Evolutionary conservation across 2,888 invertebrate genomes (phyloP), one percentile per base, ranked within the genome.

Genomic region (Taphrorychus bicolor): DNA sequence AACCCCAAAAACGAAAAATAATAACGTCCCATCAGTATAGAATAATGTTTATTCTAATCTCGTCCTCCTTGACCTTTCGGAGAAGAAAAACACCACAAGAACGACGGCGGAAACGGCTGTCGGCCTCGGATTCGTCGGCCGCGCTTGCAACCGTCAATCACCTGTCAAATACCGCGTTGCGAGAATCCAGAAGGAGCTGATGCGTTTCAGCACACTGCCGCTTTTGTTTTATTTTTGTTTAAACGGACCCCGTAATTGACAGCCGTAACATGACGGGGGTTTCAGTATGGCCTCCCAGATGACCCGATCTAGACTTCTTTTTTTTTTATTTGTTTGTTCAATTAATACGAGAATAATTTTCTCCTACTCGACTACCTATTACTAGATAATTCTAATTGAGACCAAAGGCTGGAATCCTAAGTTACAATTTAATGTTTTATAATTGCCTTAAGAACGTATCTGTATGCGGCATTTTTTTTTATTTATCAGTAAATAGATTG

Each of bases 61-160:
- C 32, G 11, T 32, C 32, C 32, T 32, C 32, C 32, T 32, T 32
- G 32, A 32, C 32, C 32, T 32, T 32, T 32, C 32, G 32, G 32
- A 32, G 32, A 32, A 32, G 24, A 23, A 23, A 11, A 32, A 32
- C 7, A 32, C 7, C 32, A 32, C 7, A 32, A 32, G 32, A 32
- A 11, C 32, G 48, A 5, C 17, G 48, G 14, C 64, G 66, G 61
- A 66, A 66, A 49, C 56, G 60, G 66, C 42, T 42, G 51, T 65
- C 65, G 18, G 48, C 53, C 53, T 17, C 24, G 53, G n/a, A n/a
- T n/a, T n/a, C n/a, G n/a, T n/a, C 42, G 24, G 58, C 58, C 42
- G 59, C 22, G 41, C 60, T 61, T 60, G 66, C 40, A 66, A 42
- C 66, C 57, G 66, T 66, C 66, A 66, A 66, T 66, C 66, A 66